Evolutionary conservation across 2,113 vertebrate genomes (phyloP).

Genomic region (Noctilio leporinus): DNA sequence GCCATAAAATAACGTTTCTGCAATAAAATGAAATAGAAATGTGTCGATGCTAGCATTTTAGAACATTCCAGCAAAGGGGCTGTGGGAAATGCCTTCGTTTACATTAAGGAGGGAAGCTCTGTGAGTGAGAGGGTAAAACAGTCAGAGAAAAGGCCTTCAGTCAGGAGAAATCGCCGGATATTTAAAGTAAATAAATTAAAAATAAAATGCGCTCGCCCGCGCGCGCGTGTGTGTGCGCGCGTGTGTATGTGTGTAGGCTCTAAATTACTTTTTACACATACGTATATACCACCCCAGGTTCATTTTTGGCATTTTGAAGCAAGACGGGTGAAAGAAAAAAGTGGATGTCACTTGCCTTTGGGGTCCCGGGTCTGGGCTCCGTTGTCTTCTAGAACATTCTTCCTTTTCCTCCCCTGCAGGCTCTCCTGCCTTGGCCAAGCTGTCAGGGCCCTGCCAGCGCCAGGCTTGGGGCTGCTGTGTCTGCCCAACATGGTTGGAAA

Average conservation of each 20-base stretch:
- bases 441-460: not conserved
- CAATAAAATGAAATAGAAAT: not conserved
- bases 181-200: not conserved
- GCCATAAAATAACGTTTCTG: not conserved
- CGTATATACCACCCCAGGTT: not conserved
- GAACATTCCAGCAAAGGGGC: conserved; percentile 12
- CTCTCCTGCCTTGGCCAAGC: not conserved
- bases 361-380: not conserved
- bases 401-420: not conserved
- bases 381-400: not conserved
- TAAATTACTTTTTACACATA: not conserved
- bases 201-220: not conserved
- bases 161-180: not conserved
- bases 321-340: not conserved
- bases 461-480: rapidly evolving
- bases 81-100: not conserved
- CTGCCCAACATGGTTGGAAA: not conserved
- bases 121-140: not conserved
- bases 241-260: not conserved
- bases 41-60: not conserved
- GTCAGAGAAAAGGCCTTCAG: not conserved
- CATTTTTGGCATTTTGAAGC: not conserved
- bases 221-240: too few relatives aligned
- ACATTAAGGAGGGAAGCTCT: not conserved
- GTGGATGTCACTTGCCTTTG: not conserved